Evolutionary conservation across 2,797 vertebrate species (phyloP).

Genomic region (Scomberomorus guttatus): DNA sequence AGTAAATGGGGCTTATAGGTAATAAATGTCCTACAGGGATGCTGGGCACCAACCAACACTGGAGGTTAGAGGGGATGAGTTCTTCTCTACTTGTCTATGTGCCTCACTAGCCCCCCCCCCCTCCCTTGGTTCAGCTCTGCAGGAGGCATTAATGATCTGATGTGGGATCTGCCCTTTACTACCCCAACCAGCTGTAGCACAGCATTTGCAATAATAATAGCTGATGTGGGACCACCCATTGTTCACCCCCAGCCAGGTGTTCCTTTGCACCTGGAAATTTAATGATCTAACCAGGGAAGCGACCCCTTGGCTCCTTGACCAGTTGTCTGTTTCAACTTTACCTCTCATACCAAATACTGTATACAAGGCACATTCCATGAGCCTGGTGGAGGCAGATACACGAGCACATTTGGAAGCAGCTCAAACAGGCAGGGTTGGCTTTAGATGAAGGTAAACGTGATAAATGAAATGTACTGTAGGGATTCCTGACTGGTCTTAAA

Average conservation of each 20-base stretch:
- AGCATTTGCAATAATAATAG: slow-evolving; percentile 73
- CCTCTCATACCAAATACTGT: slow-evolving; percentile 14
- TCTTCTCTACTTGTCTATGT: slow-evolving; percentile 1
- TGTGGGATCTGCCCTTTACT: slow-evolving; percentile 77
- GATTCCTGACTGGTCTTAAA: not conserved
- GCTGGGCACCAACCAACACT: not conserved
- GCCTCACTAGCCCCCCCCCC: slow-evolving; percentile 6
- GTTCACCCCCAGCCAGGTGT: slow-evolving; percentile 73
- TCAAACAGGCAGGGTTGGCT: slow-evolving; percentile 12
- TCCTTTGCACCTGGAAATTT: slow-evolving; percentile 72
- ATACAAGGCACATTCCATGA: slow-evolving; percentile 25
- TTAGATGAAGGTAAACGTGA: slow-evolving; percentile 21
- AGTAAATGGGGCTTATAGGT: not conserved
- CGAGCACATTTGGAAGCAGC: slow-evolving; percentile 20
- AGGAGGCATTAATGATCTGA: slow-evolving; percentile 76
- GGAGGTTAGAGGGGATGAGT: slow-evolving; percentile 28
- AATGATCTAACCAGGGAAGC: slow-evolving; percentile 77
- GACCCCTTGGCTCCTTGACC: slow-evolving; percentile 61
- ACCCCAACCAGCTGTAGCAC: slow-evolving; percentile 76
- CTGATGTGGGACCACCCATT: slow-evolving; percentile 69
- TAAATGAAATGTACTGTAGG: slow-evolving; percentile 15
- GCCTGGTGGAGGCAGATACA: slow-evolving; percentile 12
- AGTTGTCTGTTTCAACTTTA: slow-evolving; percentile 43
- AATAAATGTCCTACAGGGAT: not conserved
- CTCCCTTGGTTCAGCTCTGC: slow-evolving; percentile 34